These are phyloP conservation scores for Micromys minutus DNA, from an alignment of 2,113 vertebrate species.

Conservation along the genomic window DNA sequence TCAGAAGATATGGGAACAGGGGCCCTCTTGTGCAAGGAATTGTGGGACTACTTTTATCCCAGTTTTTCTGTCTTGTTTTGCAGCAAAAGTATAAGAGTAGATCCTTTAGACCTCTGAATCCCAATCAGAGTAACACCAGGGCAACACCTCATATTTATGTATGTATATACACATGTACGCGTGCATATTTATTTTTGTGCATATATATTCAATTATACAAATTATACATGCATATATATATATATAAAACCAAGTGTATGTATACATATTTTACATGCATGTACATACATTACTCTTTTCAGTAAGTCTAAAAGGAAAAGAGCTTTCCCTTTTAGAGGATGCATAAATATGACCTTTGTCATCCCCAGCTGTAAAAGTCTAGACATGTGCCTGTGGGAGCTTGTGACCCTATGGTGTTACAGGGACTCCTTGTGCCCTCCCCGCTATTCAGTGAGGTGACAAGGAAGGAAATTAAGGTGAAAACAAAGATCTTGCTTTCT, in stretches of 20 bases:
- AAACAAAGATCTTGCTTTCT: not conserved
- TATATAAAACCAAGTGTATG: not conserved
- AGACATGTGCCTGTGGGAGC: not conserved
- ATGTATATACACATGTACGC: not conserved
- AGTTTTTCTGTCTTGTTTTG: not conserved
- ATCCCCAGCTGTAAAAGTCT: not conserved
- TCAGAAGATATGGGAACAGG: not conserved
- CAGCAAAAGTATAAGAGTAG: not conserved
- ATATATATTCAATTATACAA: not conserved
- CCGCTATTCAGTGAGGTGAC: not conserved
- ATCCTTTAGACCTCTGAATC: not conserved
- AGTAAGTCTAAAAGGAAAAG: not conserved
- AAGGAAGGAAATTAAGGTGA: not conserved
- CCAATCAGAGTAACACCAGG: not conserved
- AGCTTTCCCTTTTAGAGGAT: not conserved
- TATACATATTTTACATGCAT: not conserved
- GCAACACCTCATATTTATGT: not conserved
- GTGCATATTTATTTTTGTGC: not conserved
- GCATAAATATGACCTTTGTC: not conserved
- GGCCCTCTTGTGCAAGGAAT: not conserved
- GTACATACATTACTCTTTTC: not conserved
- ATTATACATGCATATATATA: not conserved
- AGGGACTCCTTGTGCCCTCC: not conserved
- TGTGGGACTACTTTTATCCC: not conserved
- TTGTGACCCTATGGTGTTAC: rapidly evolving